A percentile compares a stretch with the other conserved stretches of the same genome.
Conservation (phyloP, 2,888 invertebrate genomes). For the Lasioglossum villosulum region DNA sequence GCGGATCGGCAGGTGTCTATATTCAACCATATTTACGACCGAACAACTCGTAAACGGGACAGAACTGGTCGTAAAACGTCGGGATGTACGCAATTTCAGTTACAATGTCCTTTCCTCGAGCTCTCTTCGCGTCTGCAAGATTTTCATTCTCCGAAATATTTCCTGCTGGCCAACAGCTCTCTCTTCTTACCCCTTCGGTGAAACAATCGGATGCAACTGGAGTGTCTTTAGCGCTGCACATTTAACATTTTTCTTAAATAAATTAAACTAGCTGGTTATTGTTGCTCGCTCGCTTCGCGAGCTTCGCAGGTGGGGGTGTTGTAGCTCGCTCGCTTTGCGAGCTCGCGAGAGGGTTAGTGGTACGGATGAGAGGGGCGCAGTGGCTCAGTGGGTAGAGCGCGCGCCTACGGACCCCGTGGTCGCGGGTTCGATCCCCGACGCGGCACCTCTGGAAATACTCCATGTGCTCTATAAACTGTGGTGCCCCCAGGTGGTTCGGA, state of each 20-base stretch:
- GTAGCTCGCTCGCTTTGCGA: no score
- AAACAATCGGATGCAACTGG: neutral
- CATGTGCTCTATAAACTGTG: no score
- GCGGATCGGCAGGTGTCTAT: constrained; percentile 49
- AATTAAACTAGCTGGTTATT: no score
- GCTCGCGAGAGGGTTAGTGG: no score
- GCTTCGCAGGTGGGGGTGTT: no score
- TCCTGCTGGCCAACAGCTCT: neutral
- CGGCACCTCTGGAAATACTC: no score
- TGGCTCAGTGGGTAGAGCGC: no score
- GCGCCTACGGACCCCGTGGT: no score
- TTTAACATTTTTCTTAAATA: neutral
- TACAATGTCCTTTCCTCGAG: constrained; percentile 28
- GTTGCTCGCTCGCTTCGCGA: no score
- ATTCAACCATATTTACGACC: constrained; percentile 60
- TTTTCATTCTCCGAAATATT: constrained; percentile 1
- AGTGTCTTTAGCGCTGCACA: neutral
- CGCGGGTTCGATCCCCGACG: no score
- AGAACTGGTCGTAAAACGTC: constrained; percentile 60
- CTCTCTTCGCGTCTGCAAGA: neutral
- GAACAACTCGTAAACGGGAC: constrained; percentile 62
- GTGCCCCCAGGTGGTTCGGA: no score
- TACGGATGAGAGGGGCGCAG: no score
- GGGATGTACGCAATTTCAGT: constrained; percentile 46
- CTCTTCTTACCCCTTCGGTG: neutral